A percentile compares a stretch with the other conserved stretches of the same genome.
Evolutionary conservation across 1,140 invertebrate species (phyloP).

Genomic region (Andrena cerasifolii): DNA sequence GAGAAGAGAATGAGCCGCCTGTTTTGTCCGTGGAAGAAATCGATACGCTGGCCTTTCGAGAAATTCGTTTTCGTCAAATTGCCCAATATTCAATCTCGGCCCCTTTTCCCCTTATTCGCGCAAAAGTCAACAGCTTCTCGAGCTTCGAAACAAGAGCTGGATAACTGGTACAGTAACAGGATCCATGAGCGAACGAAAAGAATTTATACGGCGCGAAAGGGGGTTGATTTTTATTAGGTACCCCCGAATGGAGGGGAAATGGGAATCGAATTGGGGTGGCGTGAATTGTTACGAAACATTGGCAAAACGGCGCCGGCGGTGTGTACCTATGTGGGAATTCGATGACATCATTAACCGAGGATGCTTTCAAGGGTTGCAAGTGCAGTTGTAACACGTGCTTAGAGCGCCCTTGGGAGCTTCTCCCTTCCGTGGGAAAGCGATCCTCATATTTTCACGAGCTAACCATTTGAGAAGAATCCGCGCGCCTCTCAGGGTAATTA

Average conservation of each 20-base stretch:
- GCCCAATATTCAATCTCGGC: not conserved
- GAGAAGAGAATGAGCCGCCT: constrained; percentile 57
- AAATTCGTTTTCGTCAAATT: not conserved
- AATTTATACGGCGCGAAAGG: too few species aligned
- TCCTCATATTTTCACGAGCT: constrained; percentile 15
- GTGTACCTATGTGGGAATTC: constrained; percentile 42
- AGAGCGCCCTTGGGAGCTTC: constrained; percentile 51
- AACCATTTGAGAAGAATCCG: constrained; percentile 5
- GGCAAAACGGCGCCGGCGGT: not conserved
- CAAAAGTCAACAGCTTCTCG: too few species aligned
- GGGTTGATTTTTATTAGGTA: too few species aligned
- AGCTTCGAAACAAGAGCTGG: too few species aligned
- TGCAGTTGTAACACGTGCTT: constrained; percentile 41
- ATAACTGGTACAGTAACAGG: too few species aligned
- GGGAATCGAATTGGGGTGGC: not conserved
- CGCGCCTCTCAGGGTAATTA: constrained; percentile 6
- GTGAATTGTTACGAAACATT: not conserved
- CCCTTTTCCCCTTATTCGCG: not conserved
- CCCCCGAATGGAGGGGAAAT: not conserved
- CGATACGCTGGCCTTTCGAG: constrained; percentile 37
- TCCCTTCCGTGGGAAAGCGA: constrained; percentile 54
- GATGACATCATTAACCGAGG: constrained; percentile 54
- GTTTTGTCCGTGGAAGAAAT: constrained; percentile 61
- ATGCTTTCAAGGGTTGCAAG: constrained; percentile 46
- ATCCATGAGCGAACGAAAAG: too few species aligned